Evolutionary conservation across 2,888 invertebrate species (phyloP).

Genomic region (Tinea semifulvella): DNA sequence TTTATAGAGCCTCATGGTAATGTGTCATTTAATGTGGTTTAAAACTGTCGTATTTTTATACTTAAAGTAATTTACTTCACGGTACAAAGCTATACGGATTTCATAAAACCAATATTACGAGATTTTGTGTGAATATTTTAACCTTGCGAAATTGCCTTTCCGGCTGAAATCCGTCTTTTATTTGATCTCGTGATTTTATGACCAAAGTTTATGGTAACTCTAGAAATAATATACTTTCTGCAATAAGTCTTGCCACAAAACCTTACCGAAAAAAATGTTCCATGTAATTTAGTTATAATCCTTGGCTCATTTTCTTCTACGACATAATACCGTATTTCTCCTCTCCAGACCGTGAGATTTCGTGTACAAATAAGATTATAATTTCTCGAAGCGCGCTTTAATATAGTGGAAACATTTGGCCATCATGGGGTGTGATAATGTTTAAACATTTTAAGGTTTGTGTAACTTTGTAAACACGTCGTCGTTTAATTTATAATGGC

Average conservation of each 20-base stretch:
- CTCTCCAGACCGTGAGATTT: neutral
- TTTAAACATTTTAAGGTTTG: no score
- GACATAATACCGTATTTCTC: neutral
- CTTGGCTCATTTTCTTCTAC: slow-evolving; percentile 1
- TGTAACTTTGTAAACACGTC: no score
- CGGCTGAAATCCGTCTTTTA: neutral
- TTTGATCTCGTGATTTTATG: neutral
- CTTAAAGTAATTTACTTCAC: no score
- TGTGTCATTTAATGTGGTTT: no score
- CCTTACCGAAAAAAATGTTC: neutral
- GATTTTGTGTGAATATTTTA: no score
- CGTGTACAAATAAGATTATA: neutral
- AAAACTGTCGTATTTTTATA: no score
- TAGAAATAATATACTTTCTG: slow-evolving; percentile 2
- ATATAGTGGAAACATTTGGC: slow-evolving; percentile 2
- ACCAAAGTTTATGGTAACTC: neutral
- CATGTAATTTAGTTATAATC: neutral
- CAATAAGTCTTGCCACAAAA: neutral
- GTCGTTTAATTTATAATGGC: no score
- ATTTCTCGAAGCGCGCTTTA: neutral
- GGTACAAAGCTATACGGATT: no score
- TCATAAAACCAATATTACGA: no score
- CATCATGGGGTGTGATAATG: no score
- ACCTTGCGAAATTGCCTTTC: neutral
- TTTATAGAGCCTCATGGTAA: no score